Evolutionary conservation across 37 sponge, comb jelly and placozoan species (phyloP).

Genomic region (Diacarnus erythraeanus): DNA sequence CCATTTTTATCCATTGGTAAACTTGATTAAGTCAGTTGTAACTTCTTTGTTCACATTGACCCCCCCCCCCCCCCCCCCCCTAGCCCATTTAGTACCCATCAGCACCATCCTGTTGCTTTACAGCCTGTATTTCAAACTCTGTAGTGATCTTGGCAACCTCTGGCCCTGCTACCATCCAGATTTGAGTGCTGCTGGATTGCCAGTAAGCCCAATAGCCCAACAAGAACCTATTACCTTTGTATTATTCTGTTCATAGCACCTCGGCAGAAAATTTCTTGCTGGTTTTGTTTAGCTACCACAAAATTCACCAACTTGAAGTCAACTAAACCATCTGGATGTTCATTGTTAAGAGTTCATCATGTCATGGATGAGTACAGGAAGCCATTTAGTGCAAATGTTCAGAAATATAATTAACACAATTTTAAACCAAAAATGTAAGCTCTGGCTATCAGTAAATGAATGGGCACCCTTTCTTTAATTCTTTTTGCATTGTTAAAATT

Average conservation of each 20-base stretch:
- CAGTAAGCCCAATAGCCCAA: neutral
- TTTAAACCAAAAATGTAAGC: too few relatives aligned
- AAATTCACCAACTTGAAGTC: neutral
- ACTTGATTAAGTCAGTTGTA: too few relatives aligned
- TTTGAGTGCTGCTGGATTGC: neutral
- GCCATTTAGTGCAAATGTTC: neutral
- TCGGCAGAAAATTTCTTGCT: neutral
- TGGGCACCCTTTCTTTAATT: too few relatives aligned
- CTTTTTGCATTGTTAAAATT: too few relatives aligned
- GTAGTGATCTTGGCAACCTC: neutral
- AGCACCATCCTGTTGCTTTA: too few relatives aligned
- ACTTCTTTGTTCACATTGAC: too few relatives aligned
- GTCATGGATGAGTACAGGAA: slow-evolving; percentile 1
- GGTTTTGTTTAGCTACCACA: neutral
- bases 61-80: too few relatives aligned
- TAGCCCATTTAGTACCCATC: too few relatives aligned
- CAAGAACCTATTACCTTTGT: slow-evolving; percentile 10
- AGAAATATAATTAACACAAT: too few relatives aligned
- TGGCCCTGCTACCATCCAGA: slow-evolving; percentile 16
- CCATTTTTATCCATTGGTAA: too few relatives aligned
- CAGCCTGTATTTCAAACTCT: slow-evolving; percentile 9
- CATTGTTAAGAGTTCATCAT: neutral
- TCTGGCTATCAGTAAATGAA: too few relatives aligned
- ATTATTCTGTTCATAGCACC: slow-evolving; percentile 41
- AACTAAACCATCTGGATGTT: neutral